Evolutionary conservation across 2,113 vertebrate genomes (phyloP), one percentile per base, ranked within the genome.

Genomic region (Psittacus erithacus): DNA sequence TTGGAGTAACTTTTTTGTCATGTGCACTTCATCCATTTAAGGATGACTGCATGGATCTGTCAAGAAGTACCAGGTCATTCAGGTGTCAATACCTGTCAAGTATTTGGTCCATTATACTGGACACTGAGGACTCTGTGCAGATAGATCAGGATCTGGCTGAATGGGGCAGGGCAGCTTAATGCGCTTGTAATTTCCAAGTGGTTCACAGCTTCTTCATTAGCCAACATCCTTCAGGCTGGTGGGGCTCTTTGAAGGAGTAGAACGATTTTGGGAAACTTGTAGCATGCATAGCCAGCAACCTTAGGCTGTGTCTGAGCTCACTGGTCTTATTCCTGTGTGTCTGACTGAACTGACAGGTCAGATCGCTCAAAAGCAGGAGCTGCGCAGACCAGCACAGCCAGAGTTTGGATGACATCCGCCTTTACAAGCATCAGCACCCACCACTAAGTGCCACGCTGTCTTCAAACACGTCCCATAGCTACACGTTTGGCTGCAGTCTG

Each of bases 391-490:
- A 97, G 28, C 98, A 98, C 93, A 98, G 98, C 95, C 98, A 97
- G 91, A 98, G 98, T 86, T 96, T 98, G 80, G 98, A 99, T 38
- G 98, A 98, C 68, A 80, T 98, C 10, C 97, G 97, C 57, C 90
- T 97, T 20, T 93, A 97, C 78, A 97, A 97, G 43, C 97, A 94
- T 69, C 95, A 13, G 46, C 92, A 96, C 4, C 87, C 96, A 0
- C 97, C 97, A 2, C 92, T 97, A 7, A 97, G 97, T 28, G 96
- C 94, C 13, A 82, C 89, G 0, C 92, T 98, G 35, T 97, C 97
- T 14, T 96, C 97, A 4, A 97, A 98, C 89, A 97, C 98, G 1
- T 98, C 98, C 38, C 98, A 98, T 95, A 98, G 98, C 95, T 98
- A 97, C 76, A 98, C 98, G 0, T 98, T 98, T 33, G 98, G 98